Base-by-base conservation (phyloP, 2,797 vertebrate genomes). In the Pteronotus mesoamericanus region DNA sequence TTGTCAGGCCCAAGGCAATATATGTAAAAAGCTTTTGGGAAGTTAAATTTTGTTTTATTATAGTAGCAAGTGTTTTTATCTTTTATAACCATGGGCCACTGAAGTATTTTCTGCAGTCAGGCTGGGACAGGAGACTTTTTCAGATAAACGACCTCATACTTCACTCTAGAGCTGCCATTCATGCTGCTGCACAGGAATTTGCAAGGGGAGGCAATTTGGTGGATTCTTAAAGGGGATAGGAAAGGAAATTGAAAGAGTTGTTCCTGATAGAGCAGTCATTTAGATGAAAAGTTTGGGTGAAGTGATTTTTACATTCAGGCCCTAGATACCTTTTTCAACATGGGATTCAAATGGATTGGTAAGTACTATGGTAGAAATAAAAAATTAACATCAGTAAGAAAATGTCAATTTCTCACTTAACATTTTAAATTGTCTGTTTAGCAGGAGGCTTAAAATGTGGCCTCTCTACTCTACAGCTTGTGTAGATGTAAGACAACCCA, bases 31-130 rank as follows among this genome's bases (percentile, higher is more conserved):
- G 64, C 66, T 95, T 91, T 82, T 91, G 85, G 95, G 95, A 95
- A 87, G 83, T 96, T 78, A 94, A 80, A 94, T 94, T 96, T 96
- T 96, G 66, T 96, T 92, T 97, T 72, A 94, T 86, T 96, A 59
- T 92, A 91, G 96, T 69, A 91, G 46, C 64, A 90, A 96, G 57
- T 57, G 29, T 96, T 96, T 95, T 91, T 86, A 86, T 96, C 85
- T 96, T 88, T 95, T 96, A 51, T 87, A 89, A 91, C 64, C 80
- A 92, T 9, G 71, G 87, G 74, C 51, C 77, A 88, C 34, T 95
- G 66, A 91, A 89, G 57, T 85, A 78, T 83, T 94, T 92, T 96
- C 77, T 88, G 48, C 14, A 87, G 71, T 88, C 34, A 34, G 68
- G 64, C 71, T 64, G 46, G 66, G 78, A 77, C 77, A 72, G 94